Base-by-base conservation (phyloP, 2,797 vertebrate species). In the Tolypeutes matacus region DNA sequence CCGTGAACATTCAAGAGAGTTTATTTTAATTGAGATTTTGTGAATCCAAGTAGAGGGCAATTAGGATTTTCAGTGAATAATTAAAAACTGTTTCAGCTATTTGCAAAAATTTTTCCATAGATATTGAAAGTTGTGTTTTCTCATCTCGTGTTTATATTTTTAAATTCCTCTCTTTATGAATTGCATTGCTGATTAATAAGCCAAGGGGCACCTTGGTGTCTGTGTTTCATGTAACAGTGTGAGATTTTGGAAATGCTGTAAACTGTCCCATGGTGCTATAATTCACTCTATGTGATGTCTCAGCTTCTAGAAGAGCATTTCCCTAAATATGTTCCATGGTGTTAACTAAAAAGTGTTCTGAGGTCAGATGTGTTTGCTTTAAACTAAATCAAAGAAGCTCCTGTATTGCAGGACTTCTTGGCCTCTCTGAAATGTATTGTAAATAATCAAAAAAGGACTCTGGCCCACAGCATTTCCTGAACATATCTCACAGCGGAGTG, bases 321-420 rank as follows among this genome's bases (percentile, higher is more conserved):
- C 56, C 20, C 25, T 18, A 92, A 53, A 23, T 36, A 31, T 69
- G 27, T 85, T 42, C 29, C 20, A 29, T 77, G 39, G 23, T 85
- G 70, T 56, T 78, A 84, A 95, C 53, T 76, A 85, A 31, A 69
- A 93, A 84, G 27, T 0, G 2, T 88, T 77, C 76, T 93, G 56
- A 95, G 81, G 81, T 92, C 88, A 88, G 93, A 82, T 87, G 39
- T 58, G 23, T 96, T 93, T 96, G 39, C 67, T 93, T 89, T 92
- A 93, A 81, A 51, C 56, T 83, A 81, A 94, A 95, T 73, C 69
- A 95, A 91, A 86, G 21, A 91, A 39, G 7, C 1, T 90, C 39
- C 27, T 89, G 92, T 73, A 81, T 15, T 46, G 62, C 46, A 65
- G 21, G 76, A 23, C 21, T 94, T 94, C 64, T 94, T 80, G 36